Evolutionary conservation across 2,113 vertebrate genomes (phyloP).

Genomic region (Saimiri boliviensis): DNA sequence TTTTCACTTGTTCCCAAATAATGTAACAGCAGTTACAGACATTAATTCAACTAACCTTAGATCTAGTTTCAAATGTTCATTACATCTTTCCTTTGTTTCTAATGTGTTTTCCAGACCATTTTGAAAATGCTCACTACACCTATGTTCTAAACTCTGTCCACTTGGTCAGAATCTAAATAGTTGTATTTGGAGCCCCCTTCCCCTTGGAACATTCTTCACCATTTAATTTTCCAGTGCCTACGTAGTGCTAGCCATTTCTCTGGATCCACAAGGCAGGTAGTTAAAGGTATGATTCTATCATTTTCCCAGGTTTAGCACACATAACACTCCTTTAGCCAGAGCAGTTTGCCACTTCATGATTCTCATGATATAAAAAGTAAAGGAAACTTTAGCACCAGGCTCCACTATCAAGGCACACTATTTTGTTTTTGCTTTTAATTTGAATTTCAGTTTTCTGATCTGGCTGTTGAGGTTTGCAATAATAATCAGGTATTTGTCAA

Average conservation of each 20-base stretch:
- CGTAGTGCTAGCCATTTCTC: not conserved
- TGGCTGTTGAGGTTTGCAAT: not conserved
- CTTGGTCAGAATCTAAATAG: not conserved
- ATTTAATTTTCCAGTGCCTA: not conserved
- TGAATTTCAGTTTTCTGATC: not conserved
- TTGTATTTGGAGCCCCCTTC: rapidly evolving
- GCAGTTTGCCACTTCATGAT: not conserved
- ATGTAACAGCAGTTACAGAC: not conserved
- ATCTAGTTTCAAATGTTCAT: not conserved
- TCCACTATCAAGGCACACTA: not conserved
- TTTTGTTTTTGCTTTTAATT: not conserved
- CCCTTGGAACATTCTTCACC: not conserved
- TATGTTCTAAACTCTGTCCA: not conserved
- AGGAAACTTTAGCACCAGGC: not conserved
- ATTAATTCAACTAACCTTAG: not conserved
- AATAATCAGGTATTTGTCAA: not conserved
- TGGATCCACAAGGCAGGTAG: not conserved
- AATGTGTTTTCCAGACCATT: not conserved
- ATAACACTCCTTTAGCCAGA: not conserved
- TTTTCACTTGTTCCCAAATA: not conserved
- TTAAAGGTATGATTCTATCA: not conserved
- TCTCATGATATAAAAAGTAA: not conserved
- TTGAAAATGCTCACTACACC: not conserved
- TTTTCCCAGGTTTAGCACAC: not conserved
- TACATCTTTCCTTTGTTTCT: not conserved